Evolutionary conservation across 2,113 vertebrate species (phyloP), one percentile per base, ranked within the genome.

Genomic region (Tympanuchus pallidicinctus): DNA sequence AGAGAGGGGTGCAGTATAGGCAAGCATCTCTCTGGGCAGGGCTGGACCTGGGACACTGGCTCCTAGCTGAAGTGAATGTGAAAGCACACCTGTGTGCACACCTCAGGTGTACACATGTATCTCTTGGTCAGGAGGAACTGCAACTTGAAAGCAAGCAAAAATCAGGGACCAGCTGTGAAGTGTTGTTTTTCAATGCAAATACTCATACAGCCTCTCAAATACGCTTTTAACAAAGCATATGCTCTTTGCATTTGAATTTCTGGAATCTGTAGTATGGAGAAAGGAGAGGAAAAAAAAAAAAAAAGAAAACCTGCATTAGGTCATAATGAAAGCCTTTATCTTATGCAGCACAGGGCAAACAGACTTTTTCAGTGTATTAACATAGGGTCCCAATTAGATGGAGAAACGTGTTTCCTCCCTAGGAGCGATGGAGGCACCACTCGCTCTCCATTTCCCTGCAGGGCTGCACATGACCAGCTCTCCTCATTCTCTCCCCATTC

Each of bases 51-150:
- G 30, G 54, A 18, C 9, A 19, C 32, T 30, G 13, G 47, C 30
- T 75, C 50, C 10, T 54, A 32, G 7, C 59, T 82, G 34, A 73
- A 28, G 34, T n/a, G 20, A 77, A 57, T 38, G 17, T 79, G 73
- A 84, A 72, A 30, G 45, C 34, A 30, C 34, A 13, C 66, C 13
- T 90, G 47, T 1, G 0, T 71, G 7, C 21, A 43, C 1, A 1
- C 64, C 12, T 67, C 30, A 38, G 54, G 65, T 38, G 84, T 4
- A 13, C 22, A 21, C 8, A 28, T 30, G 5, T 27, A 36, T 22
- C 48, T 72, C 34, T 60, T 28, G 0, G 50, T 89, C 65, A 66
- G 48, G 61, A 89, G 57, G 40, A 67, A 52, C 19, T 69, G 40
- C 21, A 45, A 14, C 9, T 60, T 61, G 73, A 78, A 87, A 76